Conservation (phyloP, 2,888 invertebrate species). For the Dione vanillae region DNA sequence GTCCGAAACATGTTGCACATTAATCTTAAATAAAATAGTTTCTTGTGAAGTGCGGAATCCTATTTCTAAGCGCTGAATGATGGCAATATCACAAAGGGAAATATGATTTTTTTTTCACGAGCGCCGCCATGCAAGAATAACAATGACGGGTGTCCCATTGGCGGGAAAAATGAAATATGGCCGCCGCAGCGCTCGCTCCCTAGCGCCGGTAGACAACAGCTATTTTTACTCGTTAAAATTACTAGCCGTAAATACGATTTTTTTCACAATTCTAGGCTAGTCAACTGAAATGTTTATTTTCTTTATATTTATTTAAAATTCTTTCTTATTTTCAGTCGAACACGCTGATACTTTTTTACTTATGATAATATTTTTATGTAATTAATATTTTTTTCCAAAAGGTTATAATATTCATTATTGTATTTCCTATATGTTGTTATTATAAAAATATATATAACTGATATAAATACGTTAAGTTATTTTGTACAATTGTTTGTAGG, state of each 20-base stretch:
- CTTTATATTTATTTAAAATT: background rate
- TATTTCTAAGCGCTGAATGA: conserved; percentile 38
- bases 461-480: background rate
- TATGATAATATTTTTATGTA: too few relatives aligned
- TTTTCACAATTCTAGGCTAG: background rate
- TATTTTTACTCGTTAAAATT: conserved; percentile 40
- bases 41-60: conserved; percentile 35
- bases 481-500: conserved; percentile 44
- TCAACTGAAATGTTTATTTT: conserved; percentile 5
- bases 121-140: conserved; percentile 60
- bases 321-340: background rate
- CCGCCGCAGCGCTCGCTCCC: conserved; percentile 56
- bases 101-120: conserved; percentile 53
- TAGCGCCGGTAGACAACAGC: conserved; percentile 39
- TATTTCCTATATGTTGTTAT: too few relatives aligned
- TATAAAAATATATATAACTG: background rate
- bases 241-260: conserved; percentile 31
- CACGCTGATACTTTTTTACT: too few relatives aligned
- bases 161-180: conserved; percentile 73
- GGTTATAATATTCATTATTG: too few relatives aligned
- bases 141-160: conserved; percentile 65
- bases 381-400: too few relatives aligned
- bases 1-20: background rate
- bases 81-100: conserved; percentile 46
- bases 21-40: conserved; percentile 8